Evolutionary conservation across 2,113 vertebrate genomes (phyloP), one percentile per base, ranked within the genome.

Genomic region (Phaethornis superciliosus): DNA sequence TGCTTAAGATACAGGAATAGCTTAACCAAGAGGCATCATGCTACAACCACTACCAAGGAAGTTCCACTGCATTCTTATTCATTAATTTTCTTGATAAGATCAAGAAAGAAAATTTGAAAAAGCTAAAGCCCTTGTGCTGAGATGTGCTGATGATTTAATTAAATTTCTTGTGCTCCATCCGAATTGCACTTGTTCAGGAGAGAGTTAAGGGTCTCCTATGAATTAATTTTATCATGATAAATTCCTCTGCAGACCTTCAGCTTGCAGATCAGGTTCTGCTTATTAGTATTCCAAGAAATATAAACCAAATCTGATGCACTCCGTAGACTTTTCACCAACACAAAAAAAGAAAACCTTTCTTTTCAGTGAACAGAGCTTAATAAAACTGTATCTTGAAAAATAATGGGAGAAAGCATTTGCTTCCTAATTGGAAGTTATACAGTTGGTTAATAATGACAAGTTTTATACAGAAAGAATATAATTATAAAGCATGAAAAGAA

Each of bases 111-210:
- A 90, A 93, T 81, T 71, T 23, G 37, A 63, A 93, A 63, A 92
- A 89, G 37, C 20, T 67, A 58, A 91, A 93, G 19, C 46, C 47
- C 35, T 67, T 80, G 69, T 85, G 78, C 88, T 77, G 64, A 94
- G 93, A 96, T 85, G 75, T 95, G 89, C 3, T 3, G 93, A 80
- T 91, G 93, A 95, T 94, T 89, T 88, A 89, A 97, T 93, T 93
- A 68, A 64, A 86, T 93, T 88, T 80, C 79, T 81, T 70, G 47
- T 85, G 54, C 91, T 95, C 85, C 54, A 64, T 77, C 64, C 32
- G 33, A 94, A 85, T 59, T 68, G 44, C 47, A 71, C 32, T 90
- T 74, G 72, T 81, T 67, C 90, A 92, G 44, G 64, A 88, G 49
- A 79, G 26, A 88, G 68, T 64, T 88, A 51, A 59, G 84, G 51